A percentile compares a stretch with the other conserved stretches of the same genome.
phyloP scores from a whole-genome alignment of 2,888 invertebrate species.

The Patella ulyssiponensis region DNA sequence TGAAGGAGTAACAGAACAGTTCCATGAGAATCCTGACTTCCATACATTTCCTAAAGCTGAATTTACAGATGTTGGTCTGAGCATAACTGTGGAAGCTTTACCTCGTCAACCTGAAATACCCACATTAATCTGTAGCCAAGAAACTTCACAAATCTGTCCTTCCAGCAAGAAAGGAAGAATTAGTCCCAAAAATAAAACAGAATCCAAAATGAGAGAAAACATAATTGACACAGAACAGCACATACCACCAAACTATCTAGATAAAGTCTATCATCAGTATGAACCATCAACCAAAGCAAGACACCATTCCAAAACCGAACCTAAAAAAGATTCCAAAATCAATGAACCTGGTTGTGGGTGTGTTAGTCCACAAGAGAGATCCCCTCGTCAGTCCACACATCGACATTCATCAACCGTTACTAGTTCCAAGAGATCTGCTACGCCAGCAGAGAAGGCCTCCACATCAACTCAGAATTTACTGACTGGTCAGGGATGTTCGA shows the following conservation, averaged over 20 bases:
- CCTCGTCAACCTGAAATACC: conserved; percentile 78
- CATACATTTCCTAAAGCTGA: conserved; percentile 66
- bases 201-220: neutral
- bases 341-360: neutral
- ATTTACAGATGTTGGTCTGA: conserved; percentile 70
- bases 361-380: neutral
- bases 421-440: neutral
- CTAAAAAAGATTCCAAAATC: conserved; percentile 2
- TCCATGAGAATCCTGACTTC: conserved; percentile 66
- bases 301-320: neutral
- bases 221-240: neutral
- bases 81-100: conserved; percentile 74
- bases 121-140: conserved; percentile 33
- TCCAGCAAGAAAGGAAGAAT: conserved; percentile 20
- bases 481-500: neutral
- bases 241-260: neutral
- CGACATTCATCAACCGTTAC: too few relatives aligned
- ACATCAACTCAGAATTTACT: neutral
- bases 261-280: neutral
- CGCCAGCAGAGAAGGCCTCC: neutral
- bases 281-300: neutral
- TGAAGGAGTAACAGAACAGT: conserved; percentile 77
- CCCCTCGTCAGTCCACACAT: neutral
- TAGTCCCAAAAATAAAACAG: conserved; percentile 1
- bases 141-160: conserved; percentile 9